Evolutionary conservation across 2,888 invertebrate species (phyloP).

Genomic region (Drosophila siamana): DNA sequence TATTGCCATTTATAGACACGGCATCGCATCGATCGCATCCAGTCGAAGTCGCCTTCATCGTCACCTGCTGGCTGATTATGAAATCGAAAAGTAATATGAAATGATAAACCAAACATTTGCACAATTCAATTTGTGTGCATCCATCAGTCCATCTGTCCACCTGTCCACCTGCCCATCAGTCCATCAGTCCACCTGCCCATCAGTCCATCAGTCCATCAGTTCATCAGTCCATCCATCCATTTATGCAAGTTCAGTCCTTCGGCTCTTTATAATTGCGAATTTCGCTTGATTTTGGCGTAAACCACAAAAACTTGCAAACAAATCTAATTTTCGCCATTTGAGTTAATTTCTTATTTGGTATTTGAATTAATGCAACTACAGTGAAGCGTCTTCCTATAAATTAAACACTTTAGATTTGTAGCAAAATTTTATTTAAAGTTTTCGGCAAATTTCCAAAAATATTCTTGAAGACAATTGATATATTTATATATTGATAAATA

Average conservation of each 20-base stretch:
- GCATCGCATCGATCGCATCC: slow-evolving; percentile 14
- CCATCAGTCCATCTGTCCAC: neutral
- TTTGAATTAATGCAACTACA: neutral
- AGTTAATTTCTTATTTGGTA: slow-evolving; percentile 1
- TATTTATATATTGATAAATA: too few species aligned
- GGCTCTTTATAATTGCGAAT: slow-evolving; percentile 7
- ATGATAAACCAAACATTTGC: slow-evolving; percentile 35
- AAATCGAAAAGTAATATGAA: slow-evolving; percentile 40
- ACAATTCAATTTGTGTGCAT: slow-evolving; percentile 23
- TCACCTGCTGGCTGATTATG: slow-evolving; percentile 40
- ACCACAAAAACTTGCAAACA: neutral
- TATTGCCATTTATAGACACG: slow-evolving; percentile 27
- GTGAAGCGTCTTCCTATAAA: neutral
- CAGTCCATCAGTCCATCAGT: neutral
- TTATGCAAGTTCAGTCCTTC: neutral
- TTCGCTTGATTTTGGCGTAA: too few species aligned
- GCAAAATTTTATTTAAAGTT: too few species aligned
- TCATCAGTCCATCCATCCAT: too few species aligned
- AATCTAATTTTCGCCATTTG: neutral
- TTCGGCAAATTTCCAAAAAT: too few species aligned
- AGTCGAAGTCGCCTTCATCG: slow-evolving; percentile 26
- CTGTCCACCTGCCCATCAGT: neutral
- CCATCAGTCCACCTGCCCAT: neutral
- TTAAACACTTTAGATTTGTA: too few species aligned
- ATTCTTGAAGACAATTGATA: too few species aligned